phyloP scores from a whole-genome alignment of 2,797 vertebrate genomes.

The Aeoliscus strigatus region DNA sequence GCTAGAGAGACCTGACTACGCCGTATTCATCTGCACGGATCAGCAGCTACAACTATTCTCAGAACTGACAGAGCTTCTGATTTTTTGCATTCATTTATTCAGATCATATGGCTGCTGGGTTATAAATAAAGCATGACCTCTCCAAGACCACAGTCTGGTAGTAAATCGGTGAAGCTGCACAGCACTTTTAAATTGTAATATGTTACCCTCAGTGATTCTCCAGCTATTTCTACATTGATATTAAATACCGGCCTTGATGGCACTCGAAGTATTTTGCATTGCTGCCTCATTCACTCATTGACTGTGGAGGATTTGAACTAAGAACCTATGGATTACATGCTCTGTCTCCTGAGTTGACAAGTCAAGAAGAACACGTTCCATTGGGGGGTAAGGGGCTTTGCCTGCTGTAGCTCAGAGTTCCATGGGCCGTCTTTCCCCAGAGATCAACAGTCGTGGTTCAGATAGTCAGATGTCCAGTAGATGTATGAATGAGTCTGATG shows the following conservation, averaged over 20 bases:
- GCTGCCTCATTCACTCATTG: too few relatives aligned
- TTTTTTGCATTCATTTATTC: conserved; percentile 35
- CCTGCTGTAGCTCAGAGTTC: neutral
- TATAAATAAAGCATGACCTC: conserved; percentile 49
- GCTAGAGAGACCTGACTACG: conserved; percentile 10
- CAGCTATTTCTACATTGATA: conserved; percentile 3
- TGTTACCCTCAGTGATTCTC: conserved; percentile 20
- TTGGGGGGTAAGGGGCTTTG: neutral
- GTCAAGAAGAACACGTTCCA: neutral
- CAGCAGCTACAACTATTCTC: neutral
- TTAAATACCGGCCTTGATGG: too few relatives aligned
- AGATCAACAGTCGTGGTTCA: conserved; percentile 24
- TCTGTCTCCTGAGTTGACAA: too few relatives aligned
- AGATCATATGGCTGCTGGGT: conserved; percentile 24
- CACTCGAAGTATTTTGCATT: too few relatives aligned
- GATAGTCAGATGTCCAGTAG: conserved; percentile 19
- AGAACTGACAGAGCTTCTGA: conserved; percentile 3
- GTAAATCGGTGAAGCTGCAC: conserved; percentile 27
- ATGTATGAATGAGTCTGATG: conserved; percentile 5
- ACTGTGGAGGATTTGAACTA: too few relatives aligned
- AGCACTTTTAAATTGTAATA: conserved; percentile 34
- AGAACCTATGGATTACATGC: too few relatives aligned
- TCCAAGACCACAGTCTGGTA: conserved; percentile 19
- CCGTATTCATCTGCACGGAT: conserved; percentile 17
- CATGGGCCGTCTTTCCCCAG: conserved; percentile 1